Base-by-base conservation (phyloP, 2,113 vertebrate genomes). In the Microcebus ravelobensis region DNA sequence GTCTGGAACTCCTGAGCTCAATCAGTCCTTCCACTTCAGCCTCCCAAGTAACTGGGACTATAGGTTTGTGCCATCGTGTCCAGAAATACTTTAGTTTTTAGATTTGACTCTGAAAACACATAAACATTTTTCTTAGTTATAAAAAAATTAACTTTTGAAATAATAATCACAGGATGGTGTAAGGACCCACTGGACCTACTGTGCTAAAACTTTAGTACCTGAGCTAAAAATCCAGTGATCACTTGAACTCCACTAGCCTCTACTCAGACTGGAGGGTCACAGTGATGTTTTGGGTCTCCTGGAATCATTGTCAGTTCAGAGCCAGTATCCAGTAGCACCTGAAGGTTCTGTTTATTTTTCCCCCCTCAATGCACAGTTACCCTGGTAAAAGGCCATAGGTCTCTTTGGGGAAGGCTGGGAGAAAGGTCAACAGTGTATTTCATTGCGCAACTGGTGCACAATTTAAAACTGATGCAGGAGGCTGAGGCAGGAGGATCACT, bases 91-190 rank as follows among this genome's bases (percentile, higher is more conserved):
- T 77, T 52, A 70, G 25, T 50, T 87, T 76, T 92, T 88, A n/a
- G 42, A 76, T 61, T 83, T 71, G 42, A 42, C 14, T 74, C 79
- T 96, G n/a, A 18, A 93, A 93, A 70, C 12, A 70, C 21, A 57
- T 57, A 59, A 52, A 55, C 29, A 59, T 31, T 94, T 88, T 73
- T 77, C 59, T 79, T 85, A 80, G 50, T 82, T 91, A 70, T 63
- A 39, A 79, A 81, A 63, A 84, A 93, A 63, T 48, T 85, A 85
- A 70, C 17, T 36, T 79, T 95, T 82, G 36, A 82, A 87, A 94
- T 61, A 79, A 79, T 55, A 50, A 77, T 27, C 50, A 55, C 20
- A 79, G 50, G 34, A 55, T 55, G 13, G 76, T 79, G 4, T 71
- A 36, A 23, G 68, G 68, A 71, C 68, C n/a, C 68, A 71, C 68